Base-by-base conservation (phyloP, 2,888 invertebrate species). In the Eustalomyia histrio region DNA sequence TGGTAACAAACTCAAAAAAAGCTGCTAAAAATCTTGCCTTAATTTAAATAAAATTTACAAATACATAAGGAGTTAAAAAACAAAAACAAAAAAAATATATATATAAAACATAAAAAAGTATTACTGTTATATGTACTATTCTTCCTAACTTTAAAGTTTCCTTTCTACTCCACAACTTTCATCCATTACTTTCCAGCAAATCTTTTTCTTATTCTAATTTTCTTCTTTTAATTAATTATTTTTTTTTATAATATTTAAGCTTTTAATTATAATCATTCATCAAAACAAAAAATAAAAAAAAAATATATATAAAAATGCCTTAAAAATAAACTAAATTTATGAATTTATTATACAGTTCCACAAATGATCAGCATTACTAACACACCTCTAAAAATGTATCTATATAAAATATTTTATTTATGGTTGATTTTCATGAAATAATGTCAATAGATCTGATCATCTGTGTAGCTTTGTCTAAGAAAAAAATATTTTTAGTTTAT, bases 251-350 rank as follows among this genome's bases (percentile, higher is more conserved):
- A 72, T 63, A 43, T 67, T 29, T 81, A 80, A 80, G 74, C 24
- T 72, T 67, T 67, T 74, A 81, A 78, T 76, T 76, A 69, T 74
- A 78, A 64, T 76, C 58, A 73, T 53, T 52, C 58, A 75, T 14
- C 39, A 24, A 43, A 50, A 53, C 68, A 53, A 69, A 33, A 14
- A 52, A 63, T 33, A 14, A 53, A 12, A 50, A 10, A 24, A 69
- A 33, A 43, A 57, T 1, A 35, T 12, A 2, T 6, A 5, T 1
- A 35, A 39, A 75, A 64, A 61, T 60, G 63, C 52, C 58, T 69
- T 60, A 64, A 81, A 58, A 18, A 58, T 39, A 50, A 57, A 78
- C 50, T 43, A 29, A 58, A 57, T 35, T 72, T 63, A 53, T 24
- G 53, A 64, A 64, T 39, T 39, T 29, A 43, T 39, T 39, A 24